phyloP scores from a whole-genome alignment of 2,113 vertebrate genomes.

The Pseudopodoces humilis region DNA sequence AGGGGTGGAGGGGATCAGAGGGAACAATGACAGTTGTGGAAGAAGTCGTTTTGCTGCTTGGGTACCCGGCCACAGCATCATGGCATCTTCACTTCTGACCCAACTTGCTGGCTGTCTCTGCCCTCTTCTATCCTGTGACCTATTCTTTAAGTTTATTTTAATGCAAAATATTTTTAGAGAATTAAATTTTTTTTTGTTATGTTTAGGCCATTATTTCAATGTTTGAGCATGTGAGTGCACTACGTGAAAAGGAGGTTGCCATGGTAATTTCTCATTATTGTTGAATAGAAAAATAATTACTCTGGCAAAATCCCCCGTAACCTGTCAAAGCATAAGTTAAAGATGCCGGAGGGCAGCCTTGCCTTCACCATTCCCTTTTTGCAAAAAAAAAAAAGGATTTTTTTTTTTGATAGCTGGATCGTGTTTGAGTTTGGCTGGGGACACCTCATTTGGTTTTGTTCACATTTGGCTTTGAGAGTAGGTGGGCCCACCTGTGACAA shows the following conservation, averaged over 20 bases:
- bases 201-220: conserved; percentile 72
- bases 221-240: conserved; percentile 69
- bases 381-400: not conserved
- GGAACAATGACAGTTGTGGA: not conserved
- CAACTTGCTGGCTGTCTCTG: not conserved
- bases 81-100: not conserved
- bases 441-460: not conserved
- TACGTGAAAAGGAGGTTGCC: conserved; percentile 80
- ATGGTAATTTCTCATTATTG: conserved; percentile 89
- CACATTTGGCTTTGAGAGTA: not conserved
- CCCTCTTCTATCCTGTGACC: conserved; percentile 46
- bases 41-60: not conserved
- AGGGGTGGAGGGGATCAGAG: conserved; percentile 27
- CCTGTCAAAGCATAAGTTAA: conserved; percentile 83
- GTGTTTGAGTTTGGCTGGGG: conserved; percentile 11
- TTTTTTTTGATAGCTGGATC: conserved; percentile 40
- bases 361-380: conserved; percentile 54
- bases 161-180: conserved; percentile 65
- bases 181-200: conserved; percentile 57
- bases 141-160: conserved; percentile 65
- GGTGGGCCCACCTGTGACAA: conserved; percentile 32
- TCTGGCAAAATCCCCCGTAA: conserved; percentile 82
- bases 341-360: conserved; percentile 77
- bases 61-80: not conserved
- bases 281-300: conserved; percentile 88